Evolutionary conservation across 2,888 invertebrate genomes (phyloP), one percentile per base, ranked within the genome.

Genomic region (Apotomis capreana): DNA sequence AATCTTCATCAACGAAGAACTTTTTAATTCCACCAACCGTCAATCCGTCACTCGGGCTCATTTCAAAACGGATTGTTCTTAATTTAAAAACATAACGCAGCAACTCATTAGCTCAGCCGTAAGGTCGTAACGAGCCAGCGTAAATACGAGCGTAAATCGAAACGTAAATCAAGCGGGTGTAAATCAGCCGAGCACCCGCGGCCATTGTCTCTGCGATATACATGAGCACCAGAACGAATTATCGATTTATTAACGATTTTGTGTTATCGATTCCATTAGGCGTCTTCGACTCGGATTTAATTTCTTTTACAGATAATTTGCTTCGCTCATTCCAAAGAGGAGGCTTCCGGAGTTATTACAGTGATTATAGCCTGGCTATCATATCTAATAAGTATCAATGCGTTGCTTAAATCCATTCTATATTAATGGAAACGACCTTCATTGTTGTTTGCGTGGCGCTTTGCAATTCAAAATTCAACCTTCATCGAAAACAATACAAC

Each of bases 121-220:
- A 90, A 91, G 90, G 88, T 62, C 49, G 61, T 68, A 68, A 68
- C 67, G 67, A 68, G 58, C 58, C 46, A 68, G 58, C 67, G 57
- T 65, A 65, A 65, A 55, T 54, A n/a, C 69, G 57, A 54, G 69
- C 69, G 69, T 69, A 69, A 69, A 90, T 86, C 84, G 83, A 85
- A 84, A 87, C 90, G 87, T 90, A 69, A 69, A 51, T 69, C 57
- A 58, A 60, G 70, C 84, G 83, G 81, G 82, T 87, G 90, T 90
- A 91, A 91, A 90, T 92, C 91, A 90, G 86, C 81, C 86, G 84
- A 84, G 87, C 90, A 88, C 87, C 88, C 82, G 82, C 83, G 89
- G 87, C 87, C 87, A 90, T 90, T 90, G 89, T 90, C 88, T 89
- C 78, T 78, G 74, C 74, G 75, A 80, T 79, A 82, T 78, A 80